Evolutionary conservation across 2,797 vertebrate species (phyloP).

Genomic region (Paguma larvata): DNA sequence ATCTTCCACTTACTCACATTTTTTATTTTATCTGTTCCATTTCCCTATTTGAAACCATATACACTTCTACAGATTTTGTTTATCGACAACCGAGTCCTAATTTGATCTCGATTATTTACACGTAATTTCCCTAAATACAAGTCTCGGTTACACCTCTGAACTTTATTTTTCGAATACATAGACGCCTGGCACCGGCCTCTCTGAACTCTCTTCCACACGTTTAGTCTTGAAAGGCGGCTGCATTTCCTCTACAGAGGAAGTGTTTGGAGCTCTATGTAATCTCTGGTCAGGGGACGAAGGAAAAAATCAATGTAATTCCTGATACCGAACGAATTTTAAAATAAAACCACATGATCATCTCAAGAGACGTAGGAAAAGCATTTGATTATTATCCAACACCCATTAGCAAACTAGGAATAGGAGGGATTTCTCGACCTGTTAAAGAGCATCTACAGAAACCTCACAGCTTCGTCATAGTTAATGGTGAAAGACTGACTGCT

Average conservation of each 20-base stretch:
- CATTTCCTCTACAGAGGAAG: slow-evolving; percentile 95
- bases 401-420: background rate
- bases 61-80: slow-evolving; percentile 2
- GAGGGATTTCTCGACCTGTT: background rate
- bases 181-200: background rate
- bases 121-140: background rate
- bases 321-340: background rate
- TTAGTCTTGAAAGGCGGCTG: slow-evolving; percentile 90
- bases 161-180: slow-evolving; percentile 11
- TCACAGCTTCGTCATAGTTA: background rate
- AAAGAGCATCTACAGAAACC: background rate
- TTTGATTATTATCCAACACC: background rate
- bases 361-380: background rate
- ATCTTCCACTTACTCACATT: background rate
- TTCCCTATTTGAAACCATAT: slow-evolving; percentile 18
- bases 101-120: slow-evolving; percentile 28
- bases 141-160: background rate
- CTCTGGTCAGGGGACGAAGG: slow-evolving; percentile 87
- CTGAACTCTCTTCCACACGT: slow-evolving; percentile 95
- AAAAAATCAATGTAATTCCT: background rate
- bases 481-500: background rate
- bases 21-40: background rate
- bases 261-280: slow-evolving; percentile 96
- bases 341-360: background rate
- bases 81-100: background rate